Evolutionary conservation across 2,888 invertebrate genomes (phyloP), one percentile per base, ranked within the genome.

Genomic region (Drosophila formosana): DNA sequence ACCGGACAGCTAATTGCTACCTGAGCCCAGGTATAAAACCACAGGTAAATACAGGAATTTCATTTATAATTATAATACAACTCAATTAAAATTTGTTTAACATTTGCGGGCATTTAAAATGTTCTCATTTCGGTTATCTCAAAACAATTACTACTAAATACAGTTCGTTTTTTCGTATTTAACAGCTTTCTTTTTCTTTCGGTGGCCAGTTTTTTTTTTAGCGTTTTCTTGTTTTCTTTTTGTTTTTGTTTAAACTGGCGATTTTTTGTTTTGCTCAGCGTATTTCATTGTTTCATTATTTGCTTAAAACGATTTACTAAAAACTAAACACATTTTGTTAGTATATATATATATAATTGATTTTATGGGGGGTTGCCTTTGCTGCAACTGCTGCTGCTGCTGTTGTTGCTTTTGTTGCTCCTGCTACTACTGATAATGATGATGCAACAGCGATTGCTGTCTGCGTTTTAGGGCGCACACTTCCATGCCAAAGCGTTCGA

Each of bases 11-110:
- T 68, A 68, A 26, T 56, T 65, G 64, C 72, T 66, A 64, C 37
- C 64, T 58, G 45, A 47, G 58, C 57, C 55, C 57, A 69, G 65
- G 58, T 65, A 41, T 63, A 66, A 67, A 63, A 72, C 75, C 80
- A 70, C 65, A 76, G 74, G 56, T 78, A 69, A 74, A 63, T 74
- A 74, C 65, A 78, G 66, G 66, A 78, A 78, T 70, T 75, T 70
- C 64, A 58, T 75, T 78, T 70, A 78, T 78, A 67, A 62, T 75
- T 80, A 85, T 82, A 82, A 82, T 82, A 82, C 82, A 82, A 81
- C 72, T 79, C 63, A 76, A 72, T 85, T 84, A 73, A 79, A 84
- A 63, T 73, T 76, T 66, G 66, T 78, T 56, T 69, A 85, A 82
- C 77, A 73, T 81, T 73, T 73, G 66, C 56, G 62, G 67, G 68